These are phyloP conservation scores for Caenorhabditis brenneri DNA, from an alignment of 1,140 invertebrate species.

Conservation along the genomic window DNA sequence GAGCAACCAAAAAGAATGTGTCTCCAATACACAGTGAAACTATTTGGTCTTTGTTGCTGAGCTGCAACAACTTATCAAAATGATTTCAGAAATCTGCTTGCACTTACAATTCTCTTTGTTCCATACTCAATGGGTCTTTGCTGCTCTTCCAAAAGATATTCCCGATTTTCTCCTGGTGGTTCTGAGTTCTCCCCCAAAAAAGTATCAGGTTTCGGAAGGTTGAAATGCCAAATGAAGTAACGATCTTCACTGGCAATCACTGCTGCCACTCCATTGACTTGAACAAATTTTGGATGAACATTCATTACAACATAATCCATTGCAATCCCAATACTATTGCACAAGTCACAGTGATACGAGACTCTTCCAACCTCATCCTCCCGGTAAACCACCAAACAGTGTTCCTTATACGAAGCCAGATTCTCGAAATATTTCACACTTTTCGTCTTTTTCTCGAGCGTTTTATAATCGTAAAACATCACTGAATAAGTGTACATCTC, in stretches of 20 bases:
- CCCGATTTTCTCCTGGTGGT: too few relatives aligned
- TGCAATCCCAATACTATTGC: not conserved
- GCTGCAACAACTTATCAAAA: not conserved
- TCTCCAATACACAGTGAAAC: conserved; percentile 1
- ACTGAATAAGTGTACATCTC: not conserved
- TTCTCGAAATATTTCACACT: not conserved
- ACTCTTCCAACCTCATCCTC: too few relatives aligned
- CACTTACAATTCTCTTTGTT: not conserved
- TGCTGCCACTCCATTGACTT: not conserved
- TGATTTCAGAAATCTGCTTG: too few relatives aligned
- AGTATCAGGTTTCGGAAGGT: not conserved
- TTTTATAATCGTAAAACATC: conserved; percentile 1
- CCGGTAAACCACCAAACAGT: not conserved
- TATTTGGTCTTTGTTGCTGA: not conserved
- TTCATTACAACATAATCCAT: not conserved
- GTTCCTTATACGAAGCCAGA: not conserved
- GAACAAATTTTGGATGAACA: not conserved
- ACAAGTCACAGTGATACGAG: not conserved
- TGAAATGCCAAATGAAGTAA: conserved; percentile 26
- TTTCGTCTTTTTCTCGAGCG: too few relatives aligned
- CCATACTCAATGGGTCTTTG: not conserved
- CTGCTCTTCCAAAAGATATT: not conserved
- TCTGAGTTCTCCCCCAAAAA: not conserved
- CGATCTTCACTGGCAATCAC: not conserved
- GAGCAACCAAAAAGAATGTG: not conserved